Conservation (phyloP, 2,797 vertebrate genomes). For the Leptoclinus maculatus region DNA sequence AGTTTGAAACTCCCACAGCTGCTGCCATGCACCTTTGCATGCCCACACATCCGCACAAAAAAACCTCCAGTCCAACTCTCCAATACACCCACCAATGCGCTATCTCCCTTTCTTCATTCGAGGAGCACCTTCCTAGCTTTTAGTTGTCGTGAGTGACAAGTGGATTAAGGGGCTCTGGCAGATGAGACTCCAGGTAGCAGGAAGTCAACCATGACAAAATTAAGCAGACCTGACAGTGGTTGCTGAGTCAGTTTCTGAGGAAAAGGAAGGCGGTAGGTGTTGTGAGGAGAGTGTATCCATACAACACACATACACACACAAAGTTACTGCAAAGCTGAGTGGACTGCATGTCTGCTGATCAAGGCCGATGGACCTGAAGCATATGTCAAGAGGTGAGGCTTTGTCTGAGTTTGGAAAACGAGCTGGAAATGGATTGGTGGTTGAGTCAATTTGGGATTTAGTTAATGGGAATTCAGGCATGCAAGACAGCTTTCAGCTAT, state of each 20-base stretch:
- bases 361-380: conserved; percentile 58
- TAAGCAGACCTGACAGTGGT: conserved; percentile 82
- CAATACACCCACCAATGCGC: conserved; percentile 35
- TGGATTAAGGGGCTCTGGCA: conserved; percentile 80
- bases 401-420: conserved; percentile 26
- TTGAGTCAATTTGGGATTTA: conserved; percentile 18
- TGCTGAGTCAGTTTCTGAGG: conserved; percentile 84
- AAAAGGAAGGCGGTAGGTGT: conserved; percentile 45
- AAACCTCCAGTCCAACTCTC: conserved; percentile 26
- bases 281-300: conserved; percentile 42
- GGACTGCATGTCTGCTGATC: conserved; percentile 60
- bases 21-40: conserved; percentile 46
- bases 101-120: conserved; percentile 64
- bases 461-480: conserved; percentile 19
- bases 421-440: conserved; percentile 16
- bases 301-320: conserved; percentile 25
- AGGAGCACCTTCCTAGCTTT: conserved; percentile 67
- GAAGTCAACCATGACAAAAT: conserved; percentile 84
- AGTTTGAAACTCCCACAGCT: conserved; percentile 16
- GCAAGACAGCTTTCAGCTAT: conserved; percentile 16
- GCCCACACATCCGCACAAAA: conserved; percentile 32
- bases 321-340: conserved; percentile 45
- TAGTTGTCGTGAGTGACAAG: conserved; percentile 81
- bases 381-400: conserved; percentile 54
- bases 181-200: conserved; percentile 79